These are phyloP conservation scores for Sparus aurata DNA, from an alignment of 2,797 vertebrate genomes.

Conservation along the genomic window DNA sequence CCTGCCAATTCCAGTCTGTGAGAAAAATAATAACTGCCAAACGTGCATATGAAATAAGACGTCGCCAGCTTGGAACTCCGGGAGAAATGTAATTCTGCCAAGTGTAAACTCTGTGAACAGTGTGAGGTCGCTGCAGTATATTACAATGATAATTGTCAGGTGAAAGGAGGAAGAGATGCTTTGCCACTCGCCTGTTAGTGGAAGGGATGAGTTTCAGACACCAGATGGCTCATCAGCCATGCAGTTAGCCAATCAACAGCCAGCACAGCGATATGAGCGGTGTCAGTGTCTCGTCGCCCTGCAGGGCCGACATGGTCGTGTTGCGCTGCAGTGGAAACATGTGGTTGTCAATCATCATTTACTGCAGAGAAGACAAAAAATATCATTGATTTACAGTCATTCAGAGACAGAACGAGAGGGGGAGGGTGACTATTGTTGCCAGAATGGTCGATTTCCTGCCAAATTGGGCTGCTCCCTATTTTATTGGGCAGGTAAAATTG, in stretches of 20 bases:
- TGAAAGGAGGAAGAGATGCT: conserved; percentile 31
- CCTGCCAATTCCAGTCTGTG: conserved; percentile 39
- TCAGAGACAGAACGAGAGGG: not conserved
- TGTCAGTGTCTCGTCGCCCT: not conserved
- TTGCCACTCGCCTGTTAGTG: not conserved
- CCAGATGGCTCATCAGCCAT: conserved; percentile 47
- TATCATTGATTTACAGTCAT: not conserved
- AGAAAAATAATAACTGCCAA: conserved; percentile 46
- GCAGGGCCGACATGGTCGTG: not conserved
- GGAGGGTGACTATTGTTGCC: not conserved
- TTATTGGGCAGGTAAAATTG: not conserved
- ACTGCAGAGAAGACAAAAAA: not conserved
- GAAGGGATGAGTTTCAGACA: conserved; percentile 19
- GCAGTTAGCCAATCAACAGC: conserved; percentile 25
- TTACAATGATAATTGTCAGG: conserved; percentile 44
- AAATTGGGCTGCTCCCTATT: not conserved
- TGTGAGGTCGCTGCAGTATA: conserved; percentile 16
- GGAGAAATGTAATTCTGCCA: conserved; percentile 30
- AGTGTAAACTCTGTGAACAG: conserved; percentile 27
- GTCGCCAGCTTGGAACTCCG: conserved; percentile 2
- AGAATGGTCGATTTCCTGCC: not conserved
- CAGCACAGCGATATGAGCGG: conserved; percentile 1
- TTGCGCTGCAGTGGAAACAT: conserved; percentile 29
- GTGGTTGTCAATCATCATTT: conserved; percentile 28
- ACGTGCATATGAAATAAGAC: conserved; percentile 29